A percentile compares a stretch with the other conserved stretches of the same genome.
phyloP scores from a whole-genome alignment of 2,113 vertebrate genomes.

The Daphoenositta chrysoptera region DNA sequence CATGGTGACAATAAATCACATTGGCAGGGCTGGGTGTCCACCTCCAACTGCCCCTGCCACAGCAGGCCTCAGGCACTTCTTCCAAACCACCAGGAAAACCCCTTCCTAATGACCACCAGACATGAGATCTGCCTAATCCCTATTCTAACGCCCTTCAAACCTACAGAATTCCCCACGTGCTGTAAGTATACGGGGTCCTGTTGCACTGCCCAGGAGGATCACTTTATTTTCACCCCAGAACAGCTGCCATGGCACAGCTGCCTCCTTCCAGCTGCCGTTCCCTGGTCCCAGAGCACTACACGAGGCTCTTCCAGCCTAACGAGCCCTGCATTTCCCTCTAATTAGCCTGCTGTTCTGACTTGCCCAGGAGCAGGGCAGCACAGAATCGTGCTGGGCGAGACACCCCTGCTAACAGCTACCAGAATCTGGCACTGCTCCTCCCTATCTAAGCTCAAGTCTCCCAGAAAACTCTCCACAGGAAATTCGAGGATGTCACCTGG shows the following conservation, averaged over 20 bases:
- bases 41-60: neutral
- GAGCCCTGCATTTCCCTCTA: neutral
- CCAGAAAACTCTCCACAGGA: neutral
- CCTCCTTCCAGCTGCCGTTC: neutral
- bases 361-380: neutral
- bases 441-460: neutral
- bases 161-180: rapidly evolving
- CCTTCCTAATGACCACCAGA: neutral
- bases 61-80: neutral
- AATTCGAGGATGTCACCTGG: rapidly evolving
- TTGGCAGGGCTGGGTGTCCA: neutral
- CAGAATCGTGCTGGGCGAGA: rapidly evolving
- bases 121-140: neutral
- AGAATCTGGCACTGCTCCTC: neutral
- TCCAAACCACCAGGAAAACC: neutral
- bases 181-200: rapidly evolving
- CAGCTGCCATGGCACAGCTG: rapidly evolving
- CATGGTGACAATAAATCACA: neutral
- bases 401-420: neutral
- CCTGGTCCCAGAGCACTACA: rapidly evolving
- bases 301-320: neutral
- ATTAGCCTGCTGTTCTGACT: neutral
- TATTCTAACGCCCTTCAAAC: neutral
- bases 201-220: neutral
- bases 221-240: neutral